Evolutionary conservation across 2,113 vertebrate species (phyloP).

Genomic region (Cisticola juncidis): DNA sequence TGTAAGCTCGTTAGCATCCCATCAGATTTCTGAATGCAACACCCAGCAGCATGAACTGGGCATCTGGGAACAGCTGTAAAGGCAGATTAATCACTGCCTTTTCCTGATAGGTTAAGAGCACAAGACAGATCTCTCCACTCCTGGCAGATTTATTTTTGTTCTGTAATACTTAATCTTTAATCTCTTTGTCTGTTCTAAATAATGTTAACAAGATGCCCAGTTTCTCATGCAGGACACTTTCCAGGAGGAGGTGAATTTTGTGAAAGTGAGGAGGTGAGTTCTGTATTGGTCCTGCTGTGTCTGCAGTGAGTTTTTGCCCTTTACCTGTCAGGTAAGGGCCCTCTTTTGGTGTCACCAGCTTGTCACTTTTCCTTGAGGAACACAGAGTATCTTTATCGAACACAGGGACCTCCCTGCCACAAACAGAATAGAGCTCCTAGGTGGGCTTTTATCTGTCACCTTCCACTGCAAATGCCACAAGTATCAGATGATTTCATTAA

Average conservation of each 20-base stretch:
- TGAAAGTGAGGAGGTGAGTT: neutral
- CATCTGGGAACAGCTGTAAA: neutral
- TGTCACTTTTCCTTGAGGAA: neutral
- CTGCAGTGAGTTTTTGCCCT: neutral
- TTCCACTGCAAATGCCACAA: neutral
- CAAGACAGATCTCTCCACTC: neutral
- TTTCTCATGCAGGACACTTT: neutral
- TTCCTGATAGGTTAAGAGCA: neutral
- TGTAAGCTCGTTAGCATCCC: slow-evolving; percentile 16
- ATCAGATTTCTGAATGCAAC: neutral
- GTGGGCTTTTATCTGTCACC: neutral
- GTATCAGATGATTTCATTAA: neutral
- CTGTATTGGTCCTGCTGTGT: neutral
- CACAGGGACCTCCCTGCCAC: neutral
- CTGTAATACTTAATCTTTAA: neutral
- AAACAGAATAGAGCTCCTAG: neutral
- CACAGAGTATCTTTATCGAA: neutral
- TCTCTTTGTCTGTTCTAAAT: neutral
- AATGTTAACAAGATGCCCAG: neutral
- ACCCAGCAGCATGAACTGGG: neutral
- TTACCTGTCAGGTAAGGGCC: neutral
- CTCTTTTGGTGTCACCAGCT: neutral
- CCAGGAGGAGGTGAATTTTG: neutral
- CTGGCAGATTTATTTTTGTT: neutral
- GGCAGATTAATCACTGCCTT: slow-evolving; percentile 24